A percentile compares a stretch with the other conserved stretches of the same genome.
phyloP scores from a whole-genome alignment of 2,797 vertebrate species.

The Sebastes melanostomus region DNA sequence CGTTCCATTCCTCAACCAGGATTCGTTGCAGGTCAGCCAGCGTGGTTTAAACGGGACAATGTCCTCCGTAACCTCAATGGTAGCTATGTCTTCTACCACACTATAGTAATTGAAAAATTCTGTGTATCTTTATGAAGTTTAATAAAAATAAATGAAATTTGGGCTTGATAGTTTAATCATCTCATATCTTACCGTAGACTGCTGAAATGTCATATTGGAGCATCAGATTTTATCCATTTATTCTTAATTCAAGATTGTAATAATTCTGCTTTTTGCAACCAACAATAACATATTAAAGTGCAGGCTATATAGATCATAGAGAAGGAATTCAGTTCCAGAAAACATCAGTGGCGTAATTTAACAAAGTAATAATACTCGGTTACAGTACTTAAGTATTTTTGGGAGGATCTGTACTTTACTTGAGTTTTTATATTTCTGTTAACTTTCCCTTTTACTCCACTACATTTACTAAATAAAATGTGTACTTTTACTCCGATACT shows the following conservation, averaged over 20 bases:
- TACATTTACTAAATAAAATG: no score
- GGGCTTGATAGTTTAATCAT: neutral
- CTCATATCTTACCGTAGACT: neutral
- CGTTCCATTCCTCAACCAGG: no score
- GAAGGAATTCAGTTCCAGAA: no score
- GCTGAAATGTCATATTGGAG: neutral
- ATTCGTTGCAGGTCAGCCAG: no score
- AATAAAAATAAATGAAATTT: neutral
- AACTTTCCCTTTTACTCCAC: no score
- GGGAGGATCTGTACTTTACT: no score
- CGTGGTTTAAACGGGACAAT: neutral
- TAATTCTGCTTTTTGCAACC: neutral
- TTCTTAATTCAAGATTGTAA: neutral
- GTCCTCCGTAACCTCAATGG: neutral
- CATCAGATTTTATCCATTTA: neutral
- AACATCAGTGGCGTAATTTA: no score
- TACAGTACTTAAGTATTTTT: no score
- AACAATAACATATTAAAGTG: neutral
- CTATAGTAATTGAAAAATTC: neutral
- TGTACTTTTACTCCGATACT: no score
- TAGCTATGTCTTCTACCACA: neutral
- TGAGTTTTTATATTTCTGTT: no score
- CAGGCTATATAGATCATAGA: neutral
- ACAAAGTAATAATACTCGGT: no score
- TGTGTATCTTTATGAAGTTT: neutral